Evolutionary conservation across 2,797 vertebrate species (phyloP), one percentile per base, ranked within the genome.

Genomic region (Bryconaethiops microstoma): DNA sequence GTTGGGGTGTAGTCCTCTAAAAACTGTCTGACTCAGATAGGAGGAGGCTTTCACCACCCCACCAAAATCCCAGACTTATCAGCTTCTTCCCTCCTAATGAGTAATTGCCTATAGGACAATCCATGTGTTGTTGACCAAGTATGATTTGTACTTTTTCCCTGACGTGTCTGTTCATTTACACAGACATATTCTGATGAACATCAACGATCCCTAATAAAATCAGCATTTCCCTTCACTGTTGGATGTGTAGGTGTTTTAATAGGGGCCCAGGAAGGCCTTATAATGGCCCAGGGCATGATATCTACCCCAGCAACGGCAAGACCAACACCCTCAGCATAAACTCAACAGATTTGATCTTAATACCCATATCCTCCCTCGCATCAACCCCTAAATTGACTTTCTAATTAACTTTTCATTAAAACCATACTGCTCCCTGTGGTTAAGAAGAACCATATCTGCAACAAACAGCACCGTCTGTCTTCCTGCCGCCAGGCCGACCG

Each of bases 391-490:
- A 71, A 77, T 78, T 87, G 83, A 85, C 84, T 84, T 83, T 74
- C 82, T 85, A 86, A 73, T 78, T 35, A 80, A 71, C 65, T 42
- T 48, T 50, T 77, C 45, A 72, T 74, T 73, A 86, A 86, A 90
- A 35, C 80, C 83, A 79, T 8, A 74, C 75, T 50, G 48, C 55
- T 29, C 67, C 39, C 19, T 50, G 67, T 64, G 74, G 72, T 59
- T 72, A 69, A 5, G 29, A 68, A 76, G 72, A 60, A 42, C 59
- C 8, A 10, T 25, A 74, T 59, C 50, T 57, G 59, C 59, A 55
- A 55, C 40, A 57, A 21, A 29, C 39, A 64, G 29, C 16, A 19
- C 48, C 1, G 23, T 29, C 39, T 50, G 48, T 12, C 48, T 74
- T 40, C 4, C 54, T 40, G 29, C 17, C 12, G 35, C 2, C 10